Evolutionary conservation across 2,888 invertebrate genomes (phyloP), one percentile per base, ranked within the genome.

Genomic region (Anoplius nigerrimus): DNA sequence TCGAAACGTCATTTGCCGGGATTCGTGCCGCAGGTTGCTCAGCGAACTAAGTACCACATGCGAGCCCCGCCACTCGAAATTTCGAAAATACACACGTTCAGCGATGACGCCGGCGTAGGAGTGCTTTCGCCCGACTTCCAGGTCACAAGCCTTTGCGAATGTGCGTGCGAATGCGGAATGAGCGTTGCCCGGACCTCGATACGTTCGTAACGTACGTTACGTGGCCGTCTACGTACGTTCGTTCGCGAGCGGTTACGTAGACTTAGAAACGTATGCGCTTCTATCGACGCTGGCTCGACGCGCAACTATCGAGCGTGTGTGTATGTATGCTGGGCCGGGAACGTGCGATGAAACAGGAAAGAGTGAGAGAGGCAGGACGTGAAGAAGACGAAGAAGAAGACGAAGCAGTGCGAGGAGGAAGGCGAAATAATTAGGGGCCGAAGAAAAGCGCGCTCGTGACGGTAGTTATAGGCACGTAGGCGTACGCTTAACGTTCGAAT

Each of bases 1-100:
- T 54, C 69, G 72, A 60, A 66, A 67, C 57, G 63, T 69, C 71
- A 75, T 58, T 75, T 66, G 62, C 55, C 55, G 54, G 62, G 57
- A 57, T 69, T 64, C 62, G 53, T 55, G 45, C 46, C 59, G 57
- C 56, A 51, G 48, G 57, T n/a, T n/a, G 34, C 34, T 6, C 1
- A 13, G 34, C 34, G 34, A 34, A 34, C 34, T 34, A 34, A 34
- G 34, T 6, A 34, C 34, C 34, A 11, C 34, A 34, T 11, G 11
- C 34, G 8, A 6, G 4, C 1, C 34, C 6, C 34, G 34, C 34
- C 34, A 34, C 34, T 34, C 11, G 34, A 34, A 34, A 34, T 34
- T 34, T 34, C 8, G 11, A 34, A 34, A 34, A 34, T 34, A 34
- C 34, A 34, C 34, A 34, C 34, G 34, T 34, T 11, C 34, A 34